Evolutionary conservation across 2,888 invertebrate genomes (phyloP).

Genomic region (Orchesellides sinensis): DNA sequence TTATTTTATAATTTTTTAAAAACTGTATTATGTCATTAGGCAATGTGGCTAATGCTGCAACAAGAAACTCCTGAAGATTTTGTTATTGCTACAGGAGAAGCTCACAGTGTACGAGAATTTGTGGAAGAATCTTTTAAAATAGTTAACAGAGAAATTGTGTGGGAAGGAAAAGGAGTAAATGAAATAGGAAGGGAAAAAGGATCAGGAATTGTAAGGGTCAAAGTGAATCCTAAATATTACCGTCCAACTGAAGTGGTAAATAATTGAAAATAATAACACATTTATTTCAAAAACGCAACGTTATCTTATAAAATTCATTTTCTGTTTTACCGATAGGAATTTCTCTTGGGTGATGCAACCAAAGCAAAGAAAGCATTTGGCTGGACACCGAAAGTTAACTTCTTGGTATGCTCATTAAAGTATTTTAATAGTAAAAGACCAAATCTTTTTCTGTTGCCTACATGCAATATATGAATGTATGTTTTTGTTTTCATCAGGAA

Average conservation of each 20-base stretch:
- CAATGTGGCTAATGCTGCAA: constrained; percentile 99
- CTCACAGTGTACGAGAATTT: constrained; percentile 97
- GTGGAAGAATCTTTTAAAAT: constrained; percentile 93
- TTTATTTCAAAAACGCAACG: background rate
- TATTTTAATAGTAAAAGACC: constrained; percentile 7
- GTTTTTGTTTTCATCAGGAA: constrained; percentile 78
- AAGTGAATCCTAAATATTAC: constrained; percentile 95
- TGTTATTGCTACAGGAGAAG: constrained; percentile 97
- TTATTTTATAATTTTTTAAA: background rate
- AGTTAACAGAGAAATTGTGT: constrained; percentile 87
- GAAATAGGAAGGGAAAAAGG: constrained; percentile 89
- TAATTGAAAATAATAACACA: constrained; percentile 69
- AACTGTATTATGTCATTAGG: constrained; percentile 79
- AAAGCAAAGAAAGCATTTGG: constrained; percentile 92
- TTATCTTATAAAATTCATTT: background rate
- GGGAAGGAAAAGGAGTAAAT: constrained; percentile 90
- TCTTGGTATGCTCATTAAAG: constrained; percentile 78
- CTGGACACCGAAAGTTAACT: constrained; percentile 92
- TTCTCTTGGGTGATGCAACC: constrained; percentile 93
- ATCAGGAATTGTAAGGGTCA: constrained; percentile 87
- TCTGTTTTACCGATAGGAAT: constrained; percentile 81
- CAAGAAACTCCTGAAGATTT: constrained; percentile 94
- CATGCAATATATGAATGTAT: background rate
- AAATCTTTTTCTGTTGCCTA: too few relatives aligned
- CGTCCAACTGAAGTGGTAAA: constrained; percentile 98